Percentiles rank a stretch among this genome's conserved stretches.
phyloP scores from a whole-genome alignment of 2,113 vertebrate genomes.

The Dascyllus trimaculatus region DNA sequence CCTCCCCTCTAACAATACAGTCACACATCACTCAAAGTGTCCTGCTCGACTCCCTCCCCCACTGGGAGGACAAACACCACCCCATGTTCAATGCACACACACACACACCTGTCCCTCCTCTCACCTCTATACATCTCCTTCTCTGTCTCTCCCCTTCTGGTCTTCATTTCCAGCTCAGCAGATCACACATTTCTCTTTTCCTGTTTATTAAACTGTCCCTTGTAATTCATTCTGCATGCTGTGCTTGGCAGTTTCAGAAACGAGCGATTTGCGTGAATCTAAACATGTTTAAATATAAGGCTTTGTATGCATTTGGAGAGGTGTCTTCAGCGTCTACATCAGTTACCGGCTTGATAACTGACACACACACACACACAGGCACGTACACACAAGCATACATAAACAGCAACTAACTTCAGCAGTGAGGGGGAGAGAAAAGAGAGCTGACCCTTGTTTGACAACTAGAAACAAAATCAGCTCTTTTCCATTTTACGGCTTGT shows the following conservation, averaged over 20 bases:
- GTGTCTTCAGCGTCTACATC: conserved; percentile 46
- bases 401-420: conserved; percentile 31
- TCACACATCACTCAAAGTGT: conserved; percentile 73
- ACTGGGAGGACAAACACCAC: conserved; percentile 71
- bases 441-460: conserved; percentile 67
- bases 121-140: conserved; percentile 61
- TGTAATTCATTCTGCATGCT: conserved; percentile 24
- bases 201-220: conserved; percentile 38
- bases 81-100: conserved; percentile 10
- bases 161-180: conserved; percentile 53
- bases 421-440: conserved; percentile 19
- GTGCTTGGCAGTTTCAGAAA: conserved; percentile 34
- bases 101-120: conserved; percentile 51
- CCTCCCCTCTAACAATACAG: conserved; percentile 61
- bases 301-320: conserved; percentile 36
- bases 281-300: conserved; percentile 25
- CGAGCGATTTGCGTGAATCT: conserved; percentile 19
- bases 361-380: conserved; percentile 15
- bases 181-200: conserved; percentile 42
- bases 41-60: conserved; percentile 48
- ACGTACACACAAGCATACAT: not conserved
- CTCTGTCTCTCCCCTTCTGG: conserved; percentile 40
- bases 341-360: conserved; percentile 38
- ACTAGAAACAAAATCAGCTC: conserved; percentile 63
- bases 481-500: conserved; percentile 64